phyloP scores from a whole-genome alignment of 2,797 vertebrate species.

The Fundulus diaphanus region DNA sequence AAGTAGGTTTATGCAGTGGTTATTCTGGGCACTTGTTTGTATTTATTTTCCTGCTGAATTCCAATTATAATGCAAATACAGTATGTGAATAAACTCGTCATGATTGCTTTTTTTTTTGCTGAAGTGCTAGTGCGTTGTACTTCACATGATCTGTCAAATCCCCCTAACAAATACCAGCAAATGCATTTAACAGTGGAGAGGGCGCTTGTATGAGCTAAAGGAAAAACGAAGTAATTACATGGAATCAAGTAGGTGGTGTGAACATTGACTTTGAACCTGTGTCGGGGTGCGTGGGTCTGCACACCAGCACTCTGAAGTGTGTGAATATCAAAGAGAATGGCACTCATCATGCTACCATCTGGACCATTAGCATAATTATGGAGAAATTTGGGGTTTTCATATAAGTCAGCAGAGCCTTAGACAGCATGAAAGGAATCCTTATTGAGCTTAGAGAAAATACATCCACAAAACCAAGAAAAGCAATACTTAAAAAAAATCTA shows the following conservation, averaged over 20 bases:
- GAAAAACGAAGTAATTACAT: conserved; percentile 54
- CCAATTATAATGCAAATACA: conserved; percentile 11
- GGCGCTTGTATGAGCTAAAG: conserved; percentile 36
- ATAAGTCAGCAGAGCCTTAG: conserved; percentile 71
- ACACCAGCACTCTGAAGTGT: conserved; percentile 64
- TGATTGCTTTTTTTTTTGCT: conserved; percentile 8
- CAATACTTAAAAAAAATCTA: conserved; percentile 12
- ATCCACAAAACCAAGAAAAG: conserved; percentile 30
- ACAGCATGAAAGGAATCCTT: conserved; percentile 76
- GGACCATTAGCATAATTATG: conserved; percentile 82
- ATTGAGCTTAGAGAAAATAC: conserved; percentile 63
- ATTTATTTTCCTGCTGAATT: conserved; percentile 18
- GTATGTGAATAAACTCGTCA: conserved; percentile 32
- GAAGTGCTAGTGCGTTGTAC: conserved; percentile 35
- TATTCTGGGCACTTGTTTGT: background rate
- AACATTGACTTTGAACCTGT: conserved; percentile 63
- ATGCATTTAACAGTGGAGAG: conserved; percentile 52
- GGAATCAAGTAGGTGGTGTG: conserved; percentile 61
- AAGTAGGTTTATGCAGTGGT: background rate
- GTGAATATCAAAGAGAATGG: conserved; percentile 76
- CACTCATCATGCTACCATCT: conserved; percentile 80
- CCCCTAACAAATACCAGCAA: conserved; percentile 42
- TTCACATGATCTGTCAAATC: conserved; percentile 38
- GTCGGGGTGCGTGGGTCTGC: conserved; percentile 64
- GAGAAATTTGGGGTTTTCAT: conserved; percentile 68